phyloP scores from a whole-genome alignment of 2,888 invertebrate genomes.

The Philaethria dido region DNA sequence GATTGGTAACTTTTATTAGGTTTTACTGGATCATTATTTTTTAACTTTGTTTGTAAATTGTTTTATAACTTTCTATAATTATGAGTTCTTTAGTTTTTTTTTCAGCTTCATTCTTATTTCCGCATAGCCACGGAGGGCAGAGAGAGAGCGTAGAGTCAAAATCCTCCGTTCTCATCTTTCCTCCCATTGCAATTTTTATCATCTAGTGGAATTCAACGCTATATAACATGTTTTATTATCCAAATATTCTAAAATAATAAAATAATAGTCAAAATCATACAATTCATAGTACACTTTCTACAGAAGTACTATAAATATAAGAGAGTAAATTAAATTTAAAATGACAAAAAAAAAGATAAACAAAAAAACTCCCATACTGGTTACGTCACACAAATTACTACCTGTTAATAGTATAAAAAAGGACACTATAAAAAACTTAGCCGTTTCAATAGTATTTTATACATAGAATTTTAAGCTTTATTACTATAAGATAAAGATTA shows the following conservation, averaged over 20 bases:
- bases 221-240: too few species aligned
- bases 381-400: slow-evolving; percentile 45
- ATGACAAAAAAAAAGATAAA: slow-evolving; percentile 21
- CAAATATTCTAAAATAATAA: neutral
- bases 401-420: slow-evolving; percentile 47
- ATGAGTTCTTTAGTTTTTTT: too few species aligned
- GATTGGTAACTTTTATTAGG: too few species aligned
- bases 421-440: slow-evolving; percentile 39
- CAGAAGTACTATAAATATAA: neutral
- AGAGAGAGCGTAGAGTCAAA: too few species aligned
- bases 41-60: too few species aligned
- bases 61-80: too few species aligned
- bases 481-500: neutral
- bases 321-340: slow-evolving; percentile 32
- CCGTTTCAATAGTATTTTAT: slow-evolving; percentile 10
- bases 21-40: too few species aligned
- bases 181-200: too few species aligned
- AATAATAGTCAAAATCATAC: neutral
- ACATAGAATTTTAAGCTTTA: slow-evolving; percentile 29
- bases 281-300: slow-evolving; percentile 1
- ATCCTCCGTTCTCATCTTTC: too few species aligned
- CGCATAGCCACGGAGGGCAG: too few species aligned
- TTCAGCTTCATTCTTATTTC: too few species aligned
- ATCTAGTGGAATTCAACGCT: too few species aligned
- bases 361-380: slow-evolving; percentile 38